Percentiles rank a stretch among this genome's conserved stretches.
Conservation (phyloP, 2,888 invertebrate species). For the Idaea biselata region DNA sequence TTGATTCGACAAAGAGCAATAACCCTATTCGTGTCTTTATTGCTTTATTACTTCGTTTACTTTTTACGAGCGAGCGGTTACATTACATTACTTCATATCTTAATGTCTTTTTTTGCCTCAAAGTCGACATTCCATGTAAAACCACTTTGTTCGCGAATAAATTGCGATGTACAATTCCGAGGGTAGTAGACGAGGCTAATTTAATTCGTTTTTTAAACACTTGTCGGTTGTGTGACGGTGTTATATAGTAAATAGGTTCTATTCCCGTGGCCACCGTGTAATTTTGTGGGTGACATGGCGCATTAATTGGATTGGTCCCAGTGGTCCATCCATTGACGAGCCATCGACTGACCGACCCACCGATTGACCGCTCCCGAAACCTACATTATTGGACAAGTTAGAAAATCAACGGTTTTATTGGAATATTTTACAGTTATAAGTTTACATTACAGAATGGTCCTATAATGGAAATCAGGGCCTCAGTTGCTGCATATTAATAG, state of each 20-base stretch:
- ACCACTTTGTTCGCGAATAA: neutral
- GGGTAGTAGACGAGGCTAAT: conserved; percentile 21
- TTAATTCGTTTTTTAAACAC: conserved; percentile 26
- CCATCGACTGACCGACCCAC: conserved; percentile 34
- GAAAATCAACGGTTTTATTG: neutral
- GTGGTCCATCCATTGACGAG: conserved; percentile 31
- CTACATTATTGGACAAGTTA: conserved; percentile 23
- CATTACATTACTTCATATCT: conserved; percentile 1
- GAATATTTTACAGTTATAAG: neutral
- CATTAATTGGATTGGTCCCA: conserved; percentile 57
- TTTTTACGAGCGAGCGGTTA: neutral
- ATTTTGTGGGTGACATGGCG: conserved; percentile 52
- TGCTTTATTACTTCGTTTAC: neutral
- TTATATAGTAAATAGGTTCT: conserved; percentile 10
- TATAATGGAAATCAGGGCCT: no score
- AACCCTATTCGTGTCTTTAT: neutral
- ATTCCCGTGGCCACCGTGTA: conserved; percentile 43
- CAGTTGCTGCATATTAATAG: neutral
- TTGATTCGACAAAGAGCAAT: neutral
- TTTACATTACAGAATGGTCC: neutral
- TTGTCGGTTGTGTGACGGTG: neutral
- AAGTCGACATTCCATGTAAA: conserved; percentile 1
- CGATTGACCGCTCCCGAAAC: conserved; percentile 30
- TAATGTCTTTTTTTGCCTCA: neutral
- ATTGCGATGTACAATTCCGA: conserved; percentile 12